A percentile compares a stretch with the other conserved stretches of the same genome.
These are phyloP conservation scores for Thamnaconus septentrionalis DNA, from an alignment of 2,113 vertebrate genomes.

Conservation along the genomic window DNA sequence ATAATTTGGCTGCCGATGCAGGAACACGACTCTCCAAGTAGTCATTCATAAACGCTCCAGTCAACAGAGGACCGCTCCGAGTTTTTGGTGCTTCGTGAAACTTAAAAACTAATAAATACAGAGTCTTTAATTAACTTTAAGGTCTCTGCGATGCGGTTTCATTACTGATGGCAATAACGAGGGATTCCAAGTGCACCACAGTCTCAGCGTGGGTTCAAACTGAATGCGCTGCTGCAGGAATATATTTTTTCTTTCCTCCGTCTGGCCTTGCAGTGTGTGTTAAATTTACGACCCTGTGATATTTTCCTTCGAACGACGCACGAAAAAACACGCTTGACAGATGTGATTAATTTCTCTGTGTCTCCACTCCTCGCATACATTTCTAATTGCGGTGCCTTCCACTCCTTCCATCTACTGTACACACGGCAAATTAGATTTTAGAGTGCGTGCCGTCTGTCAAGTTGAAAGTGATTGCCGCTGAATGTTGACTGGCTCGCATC, in stretches of 20 bases:
- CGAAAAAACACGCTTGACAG: background rate
- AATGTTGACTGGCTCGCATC: background rate
- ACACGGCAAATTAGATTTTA: background rate
- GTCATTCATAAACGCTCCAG: no score
- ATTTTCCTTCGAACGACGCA: no score
- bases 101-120: no score
- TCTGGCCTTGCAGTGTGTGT: background rate
- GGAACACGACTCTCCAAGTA: no score
- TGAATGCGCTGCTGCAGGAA: no score
- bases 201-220: no score
- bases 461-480: constrained; percentile 1
- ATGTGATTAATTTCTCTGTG: constrained; percentile 13
- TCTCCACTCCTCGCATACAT: background rate
- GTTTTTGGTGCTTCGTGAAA: no score
- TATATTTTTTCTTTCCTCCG: background rate
- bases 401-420: background rate
- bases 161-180: constrained; percentile 12
- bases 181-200: constrained; percentile 6
- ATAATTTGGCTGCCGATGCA: no score
- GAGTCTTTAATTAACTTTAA: constrained; percentile 4
- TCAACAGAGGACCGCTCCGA: no score
- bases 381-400: background rate
- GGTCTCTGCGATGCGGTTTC: background rate
- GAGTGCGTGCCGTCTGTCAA: background rate
- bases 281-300: no score